A percentile compares a stretch with the other conserved stretches of the same genome.
Conservation (phyloP, 1,140 invertebrate species). For the Bactericera cockerelli region DNA sequence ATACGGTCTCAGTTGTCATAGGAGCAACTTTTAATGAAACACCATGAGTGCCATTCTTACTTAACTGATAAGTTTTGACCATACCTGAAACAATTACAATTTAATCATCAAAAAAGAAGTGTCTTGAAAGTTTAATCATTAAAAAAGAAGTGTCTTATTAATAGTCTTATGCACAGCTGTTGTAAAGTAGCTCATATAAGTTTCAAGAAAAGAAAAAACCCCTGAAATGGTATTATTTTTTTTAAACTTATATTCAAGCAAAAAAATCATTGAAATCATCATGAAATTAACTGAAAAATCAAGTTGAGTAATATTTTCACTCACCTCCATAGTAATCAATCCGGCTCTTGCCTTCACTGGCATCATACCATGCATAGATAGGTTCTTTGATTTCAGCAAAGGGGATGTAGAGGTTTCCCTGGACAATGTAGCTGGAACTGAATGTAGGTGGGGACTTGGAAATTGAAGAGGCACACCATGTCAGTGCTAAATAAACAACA, state of each 20-base stretch:
- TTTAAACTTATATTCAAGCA: no score
- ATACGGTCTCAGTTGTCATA: constrained; percentile 54
- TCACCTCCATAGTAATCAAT: constrained; percentile 89
- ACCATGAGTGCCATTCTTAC: constrained; percentile 45
- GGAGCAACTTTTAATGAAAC: constrained; percentile 70
- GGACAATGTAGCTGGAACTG: constrained; percentile 50
- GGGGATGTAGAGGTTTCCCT: constrained; percentile 64
- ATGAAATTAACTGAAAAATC: no score
- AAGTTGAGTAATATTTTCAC: constrained; percentile 8
- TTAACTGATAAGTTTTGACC: constrained; percentile 74
- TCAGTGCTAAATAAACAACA: no score
- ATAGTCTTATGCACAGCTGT: no score
- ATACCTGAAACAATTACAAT: constrained; percentile 36
- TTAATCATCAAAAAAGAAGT: no score
- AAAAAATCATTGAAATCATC: no score
- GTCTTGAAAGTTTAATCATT: no score
- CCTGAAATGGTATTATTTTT: no score
- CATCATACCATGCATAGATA: constrained; percentile 78
- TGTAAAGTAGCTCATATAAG: no score
- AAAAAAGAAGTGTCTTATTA: no score
- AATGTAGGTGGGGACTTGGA: constrained; percentile 39
- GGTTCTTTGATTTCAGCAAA: constrained; percentile 85
- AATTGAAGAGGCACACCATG: no score
- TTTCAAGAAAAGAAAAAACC: no score
- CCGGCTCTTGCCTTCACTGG: constrained; percentile 50